Percentiles rank a stretch among this genome's conserved stretches.
These are phyloP conservation scores for Calonectris borealis DNA, from an alignment of 2,113 vertebrate genomes.

Conservation along the genomic window DNA sequence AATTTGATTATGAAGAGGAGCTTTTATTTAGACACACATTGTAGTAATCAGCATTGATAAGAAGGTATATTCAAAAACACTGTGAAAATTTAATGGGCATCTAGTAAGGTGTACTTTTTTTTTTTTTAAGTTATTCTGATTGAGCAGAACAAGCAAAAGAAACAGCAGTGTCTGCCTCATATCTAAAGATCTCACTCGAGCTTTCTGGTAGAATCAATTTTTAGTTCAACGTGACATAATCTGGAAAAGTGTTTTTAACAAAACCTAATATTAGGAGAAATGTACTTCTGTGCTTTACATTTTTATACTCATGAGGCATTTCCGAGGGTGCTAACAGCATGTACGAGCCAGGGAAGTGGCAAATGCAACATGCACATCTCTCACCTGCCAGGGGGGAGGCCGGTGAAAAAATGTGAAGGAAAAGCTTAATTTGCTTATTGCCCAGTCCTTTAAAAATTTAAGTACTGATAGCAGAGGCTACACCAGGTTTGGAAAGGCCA, in stretches of 20 bases:
- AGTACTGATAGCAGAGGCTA: neutral
- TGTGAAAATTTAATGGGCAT: conserved; percentile 10
- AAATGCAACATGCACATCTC: accelerated
- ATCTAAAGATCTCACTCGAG: neutral
- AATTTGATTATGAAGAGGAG: neutral
- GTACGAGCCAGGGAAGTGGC: neutral
- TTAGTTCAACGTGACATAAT: conserved; percentile 6
- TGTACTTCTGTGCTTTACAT: neutral
- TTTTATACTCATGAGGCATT: neutral
- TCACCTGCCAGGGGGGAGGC: neutral
- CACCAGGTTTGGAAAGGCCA: neutral
- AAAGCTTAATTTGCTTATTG: neutral
- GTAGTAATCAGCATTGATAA: conserved; percentile 30
- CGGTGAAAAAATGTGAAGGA: neutral
- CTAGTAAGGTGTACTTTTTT: neutral
- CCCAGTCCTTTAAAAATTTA: neutral
- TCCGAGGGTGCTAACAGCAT: neutral
- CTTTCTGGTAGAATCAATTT: conserved; percentile 43
- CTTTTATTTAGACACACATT: conserved; percentile 14
- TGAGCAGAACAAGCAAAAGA: neutral
- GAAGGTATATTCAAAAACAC: neutral
- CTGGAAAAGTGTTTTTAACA: neutral
- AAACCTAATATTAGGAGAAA: neutral
- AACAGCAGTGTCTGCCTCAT: neutral
- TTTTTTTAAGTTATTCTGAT: neutral